Base-by-base conservation (phyloP, 2,113 vertebrate species). In the Etheostoma cragini region DNA sequence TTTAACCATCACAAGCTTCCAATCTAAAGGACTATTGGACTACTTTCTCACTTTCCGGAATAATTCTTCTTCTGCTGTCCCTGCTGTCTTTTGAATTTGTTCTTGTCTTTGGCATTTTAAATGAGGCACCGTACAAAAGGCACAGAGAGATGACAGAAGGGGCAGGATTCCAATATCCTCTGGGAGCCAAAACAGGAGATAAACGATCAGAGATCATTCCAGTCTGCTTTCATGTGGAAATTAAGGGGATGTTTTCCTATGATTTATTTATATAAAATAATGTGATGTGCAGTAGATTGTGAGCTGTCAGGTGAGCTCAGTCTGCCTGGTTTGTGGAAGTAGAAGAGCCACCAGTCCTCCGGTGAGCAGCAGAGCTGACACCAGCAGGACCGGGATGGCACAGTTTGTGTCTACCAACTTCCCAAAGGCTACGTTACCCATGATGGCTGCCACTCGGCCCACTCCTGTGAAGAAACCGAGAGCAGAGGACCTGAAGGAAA, bases 401-500 rank as follows among this genome's bases (percentile, higher is more conserved):
- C 95, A 96, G 91, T 90, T 90, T 0, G 88, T 76, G 80, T 95
- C 95, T 85, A 96, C 84, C 79, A 96, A 19, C 74, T 76, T 90
- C 0, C 95, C 95, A 24, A 96, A 95, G 16, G 85, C 91, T 0
- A 96, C 4, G 72, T 95, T 95, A 0, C 86, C 95, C 85, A 69
- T 90, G 87, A 96, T 94, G 0, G 95, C 92, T 0, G 92, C 95
- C 42, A 96, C 82, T 7, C 94, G 88, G 14, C 91, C 94, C 64
- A 94, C 89, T 5, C 94, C 94, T 0, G 93, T 94, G 90, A 96
- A 95, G 80, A 96, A 92, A 4, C 95, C 95, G 0, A 96, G 90
- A 54, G 95, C 92, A 13, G 94, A 94, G 12, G 95, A 96, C 68
- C 95, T 95, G 84, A 47, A 52, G 50, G 26, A 45, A 19, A 46